Percentiles rank a stretch among this genome's conserved stretches.
Evolutionary conservation across 2,113 vertebrate genomes (phyloP).

Genomic region (Ammodytes dubius): DNA sequence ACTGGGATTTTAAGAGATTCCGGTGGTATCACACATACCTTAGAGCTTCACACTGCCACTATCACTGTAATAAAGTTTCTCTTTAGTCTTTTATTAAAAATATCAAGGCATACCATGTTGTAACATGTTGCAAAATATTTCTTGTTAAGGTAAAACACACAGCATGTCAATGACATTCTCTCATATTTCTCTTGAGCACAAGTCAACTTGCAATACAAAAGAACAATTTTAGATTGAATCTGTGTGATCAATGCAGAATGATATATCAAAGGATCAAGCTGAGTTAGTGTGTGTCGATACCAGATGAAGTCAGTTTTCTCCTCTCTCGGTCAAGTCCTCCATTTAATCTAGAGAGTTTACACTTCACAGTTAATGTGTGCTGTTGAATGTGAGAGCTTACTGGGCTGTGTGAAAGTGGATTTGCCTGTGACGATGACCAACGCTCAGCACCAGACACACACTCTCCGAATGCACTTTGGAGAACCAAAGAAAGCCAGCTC

Average conservation of each 20-base stretch:
- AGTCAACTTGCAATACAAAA: neutral
- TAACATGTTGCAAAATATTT: neutral
- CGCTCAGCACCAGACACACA: conserved; percentile 46
- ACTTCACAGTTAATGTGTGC: conserved; percentile 48
- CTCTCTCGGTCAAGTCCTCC: conserved; percentile 21
- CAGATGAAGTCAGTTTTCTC: neutral
- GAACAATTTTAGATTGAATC: neutral
- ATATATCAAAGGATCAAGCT: conserved; percentile 17
- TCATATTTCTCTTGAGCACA: too few species aligned
- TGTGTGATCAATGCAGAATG: conserved; percentile 1
- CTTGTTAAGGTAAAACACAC: neutral
- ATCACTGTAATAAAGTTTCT: conserved; percentile 37
- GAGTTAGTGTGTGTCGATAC: conserved; percentile 29
- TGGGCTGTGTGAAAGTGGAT: conserved; percentile 64
- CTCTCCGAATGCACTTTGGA: conserved; percentile 57
- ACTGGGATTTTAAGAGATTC: conserved; percentile 38
- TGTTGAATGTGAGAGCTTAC: conserved; percentile 52
- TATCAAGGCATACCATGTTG: conserved; percentile 16
- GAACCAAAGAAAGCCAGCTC: conserved; percentile 47
- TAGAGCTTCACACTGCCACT: conserved; percentile 30
- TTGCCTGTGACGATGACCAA: conserved; percentile 54
- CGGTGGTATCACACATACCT: conserved; percentile 35
- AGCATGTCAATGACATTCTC: neutral
- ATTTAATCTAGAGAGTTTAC: conserved; percentile 57
- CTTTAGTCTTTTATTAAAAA: conserved; percentile 39